Evolutionary conservation across 2,113 vertebrate species (phyloP), one percentile per base, ranked within the genome.

Genomic region (Cyanoderma ruficeps): DNA sequence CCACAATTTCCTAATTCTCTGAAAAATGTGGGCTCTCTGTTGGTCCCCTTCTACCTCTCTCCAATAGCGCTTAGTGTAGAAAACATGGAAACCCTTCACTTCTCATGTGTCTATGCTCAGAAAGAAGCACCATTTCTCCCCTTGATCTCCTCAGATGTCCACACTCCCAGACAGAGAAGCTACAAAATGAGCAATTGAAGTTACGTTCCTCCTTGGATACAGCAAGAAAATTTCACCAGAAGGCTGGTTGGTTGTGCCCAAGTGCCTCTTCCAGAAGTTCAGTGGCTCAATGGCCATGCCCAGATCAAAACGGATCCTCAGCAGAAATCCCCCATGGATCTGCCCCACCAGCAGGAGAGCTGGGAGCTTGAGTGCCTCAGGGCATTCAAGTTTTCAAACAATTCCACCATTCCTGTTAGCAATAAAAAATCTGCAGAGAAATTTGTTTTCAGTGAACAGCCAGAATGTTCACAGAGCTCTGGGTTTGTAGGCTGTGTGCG

Each of bases 251-350:
- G 1, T n/a, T 64, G 8, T 67, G 52, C 15, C 31, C 31, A 53
- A 39, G 27, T 23, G 30, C 11, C 31, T 80, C 27, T 76, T 47
- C 57, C 8, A 61, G 42, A 83, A 61, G 18, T 22, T 75, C 3
- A 6, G 0, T 61, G 15, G 19, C 61, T 61, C 30, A 42, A 2
- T 22, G 31, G 35, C 6, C 0, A 1, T 35, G 24, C 6, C 6
- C 18, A 53, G 10, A 68, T 1, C 0, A 2, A 90, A 87, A n/a
- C 13, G 11, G 12, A 71, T 39, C 18, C n/a, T 8, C 37, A 71
- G 6, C 0, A 71, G 10, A 76, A 67, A 61, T 53, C 56, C 42
- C 67, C n/a, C n/a, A 52, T 28, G 46, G 30, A 76, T 83, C 17
- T 76, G 42, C 15, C 25, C 16, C 7, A 75, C 13, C 46, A 75